Base-by-base conservation (phyloP, 2,888 invertebrate species). In the Dromius quadrimaculatus region DNA sequence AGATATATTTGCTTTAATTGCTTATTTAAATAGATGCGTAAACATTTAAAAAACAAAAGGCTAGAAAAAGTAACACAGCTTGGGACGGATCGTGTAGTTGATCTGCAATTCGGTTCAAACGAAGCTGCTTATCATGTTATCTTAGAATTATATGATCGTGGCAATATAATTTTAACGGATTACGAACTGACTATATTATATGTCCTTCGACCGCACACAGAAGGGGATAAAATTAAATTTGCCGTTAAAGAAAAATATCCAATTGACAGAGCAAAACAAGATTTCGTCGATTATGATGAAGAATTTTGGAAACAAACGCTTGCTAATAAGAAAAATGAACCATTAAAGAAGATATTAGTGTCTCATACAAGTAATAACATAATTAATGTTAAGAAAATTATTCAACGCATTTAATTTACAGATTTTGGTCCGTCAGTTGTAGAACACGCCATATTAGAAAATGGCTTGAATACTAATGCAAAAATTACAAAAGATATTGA, bases 61-160 rank as follows among this genome's bases (percentile, higher is more conserved):
- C 83, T 99, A 1, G 98, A 98, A 83, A 88, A 86, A 54, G 84
- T 98, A 0, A 84, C 83, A 1, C 98, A 98, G 83, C 82, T 99
- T 0, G 98, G 98, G 1, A 88, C 91, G 2, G 99, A 99, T 83
- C 89, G 99, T 80, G 92, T 99, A 54, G 88, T 99, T 9, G 94
- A 97, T 82, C 83, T 99, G 57, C 95, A 97, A 82, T 99, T 99
- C 84, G 99, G 99, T 8, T 90, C 89, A 2, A 92, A 92, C 0
- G 96, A 97, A 79, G 95, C 94, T 0, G 93, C 97, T 0, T 97
- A 97, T 83, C 98, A 99, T 81, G 86, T 99, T 0, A 93, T 99
- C 76, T 80, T 99, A 64, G 99, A 99, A 81, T 82, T 99, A 17
- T 99, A 97, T 78, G 98, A 98, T 83, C 85, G 94, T 76, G 98